Evolutionary conservation across 2,113 vertebrate genomes (phyloP), one percentile per base, ranked within the genome.

Genomic region (Gracilinanus agilis): DNA sequence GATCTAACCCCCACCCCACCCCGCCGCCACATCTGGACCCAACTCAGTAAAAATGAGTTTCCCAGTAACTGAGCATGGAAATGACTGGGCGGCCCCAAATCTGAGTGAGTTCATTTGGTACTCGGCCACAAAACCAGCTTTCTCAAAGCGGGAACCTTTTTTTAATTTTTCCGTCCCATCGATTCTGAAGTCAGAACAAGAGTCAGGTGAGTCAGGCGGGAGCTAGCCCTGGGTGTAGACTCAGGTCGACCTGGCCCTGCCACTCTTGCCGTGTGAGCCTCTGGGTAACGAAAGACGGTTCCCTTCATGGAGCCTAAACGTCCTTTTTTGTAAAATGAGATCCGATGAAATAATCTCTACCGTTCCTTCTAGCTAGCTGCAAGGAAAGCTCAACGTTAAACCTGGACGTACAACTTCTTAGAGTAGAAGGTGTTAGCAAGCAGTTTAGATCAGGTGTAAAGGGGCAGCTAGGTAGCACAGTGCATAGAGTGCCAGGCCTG

Each of bases 391-490:
- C 83, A 95, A 94, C 92, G 67, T 94, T 4, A 89, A 97, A 89
- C 4, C 90, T 91, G 58, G 92, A 89, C 7, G 83, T 94, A 6
- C 83, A 95, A 58, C 1, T 90, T 92, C 92, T 24, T 93, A 11
- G 91, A 88, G 19, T 40, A 1, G n/a, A 75, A n/a, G 67, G 34
- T 75, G 16, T 89, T 29, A 25, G 40, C 13, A 61, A 92, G 55
- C 89, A 92, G 1, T 29, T 56, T 91, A 90, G 96, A 96, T 92
- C 95, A 0, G 40, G 91, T 96, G 95, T 44, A 61, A 54, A 8
- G 49, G 49, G 49, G 49, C 49, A 49, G 49, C 49, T 49, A 49
- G 49, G 49, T 49, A 49, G 5, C 49, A 49, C 49, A 49, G 49
- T 49, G 49, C 3, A 5, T 49, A 49, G 49, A 49, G 49, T 49